These are phyloP conservation scores for Nesidiocoris tenuis DNA, from an alignment of 2,888 invertebrate species.

Conservation along the genomic window DNA sequence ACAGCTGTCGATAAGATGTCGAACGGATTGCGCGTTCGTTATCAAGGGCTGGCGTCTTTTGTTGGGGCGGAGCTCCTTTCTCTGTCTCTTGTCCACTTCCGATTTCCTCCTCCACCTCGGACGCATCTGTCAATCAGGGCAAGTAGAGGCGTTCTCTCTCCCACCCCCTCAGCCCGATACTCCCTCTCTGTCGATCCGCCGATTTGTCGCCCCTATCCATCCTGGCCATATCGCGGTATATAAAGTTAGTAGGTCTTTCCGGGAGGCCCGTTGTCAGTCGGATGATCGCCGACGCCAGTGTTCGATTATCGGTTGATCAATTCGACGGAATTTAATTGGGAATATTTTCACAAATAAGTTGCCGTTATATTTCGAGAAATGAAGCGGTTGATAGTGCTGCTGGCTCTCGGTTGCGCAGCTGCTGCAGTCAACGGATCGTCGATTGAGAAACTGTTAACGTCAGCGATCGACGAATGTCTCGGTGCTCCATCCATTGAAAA, in stretches of 20 bases:
- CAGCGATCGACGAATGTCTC: slow-evolving; percentile 69
- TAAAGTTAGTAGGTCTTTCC: slow-evolving; percentile 40
- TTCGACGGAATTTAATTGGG: no score
- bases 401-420: slow-evolving; percentile 20
- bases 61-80: no score
- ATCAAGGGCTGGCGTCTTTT: no score
- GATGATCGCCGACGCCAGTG: neutral
- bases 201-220: no score
- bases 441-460: slow-evolving; percentile 69
- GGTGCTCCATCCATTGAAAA: slow-evolving; percentile 34
- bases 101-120: neutral
- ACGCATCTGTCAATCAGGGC: no score
- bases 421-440: slow-evolving; percentile 53
- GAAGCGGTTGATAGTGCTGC: slow-evolving; percentile 19
- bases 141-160: neutral
- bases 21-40: no score
- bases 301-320: neutral
- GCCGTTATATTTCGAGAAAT: no score
- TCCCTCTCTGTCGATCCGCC: no score
- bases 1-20: no score
- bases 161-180: neutral
- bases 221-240: slow-evolving; percentile 33
- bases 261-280: slow-evolving; percentile 17
- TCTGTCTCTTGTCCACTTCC: no score
- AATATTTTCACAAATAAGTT: no score